Evolutionary conservation across 2,888 invertebrate genomes (phyloP).

Genomic region (Byasa hedistus): DNA sequence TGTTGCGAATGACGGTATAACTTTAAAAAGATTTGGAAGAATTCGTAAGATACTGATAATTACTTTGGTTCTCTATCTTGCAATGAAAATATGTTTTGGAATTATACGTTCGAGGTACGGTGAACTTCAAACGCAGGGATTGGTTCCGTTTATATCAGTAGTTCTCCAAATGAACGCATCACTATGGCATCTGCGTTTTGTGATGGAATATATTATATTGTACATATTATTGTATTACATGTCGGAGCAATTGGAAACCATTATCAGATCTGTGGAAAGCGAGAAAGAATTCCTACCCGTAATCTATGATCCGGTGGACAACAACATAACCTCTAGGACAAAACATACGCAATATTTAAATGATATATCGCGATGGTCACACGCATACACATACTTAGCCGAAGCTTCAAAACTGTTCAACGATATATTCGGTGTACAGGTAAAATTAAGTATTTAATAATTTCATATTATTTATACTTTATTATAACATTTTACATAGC

Average conservation of each 20-base stretch:
- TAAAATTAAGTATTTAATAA: constrained; percentile 1
- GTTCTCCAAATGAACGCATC: constrained; percentile 1
- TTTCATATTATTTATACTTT: neutral
- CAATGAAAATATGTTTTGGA: neutral
- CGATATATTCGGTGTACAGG: constrained; percentile 21
- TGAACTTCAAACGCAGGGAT: neutral
- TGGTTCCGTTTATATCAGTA: neutral
- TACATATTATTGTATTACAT: constrained; percentile 4
- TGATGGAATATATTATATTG: constrained; percentile 12
- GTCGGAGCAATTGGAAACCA: constrained; percentile 16
- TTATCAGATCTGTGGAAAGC: constrained; percentile 7
- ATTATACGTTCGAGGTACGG: neutral
- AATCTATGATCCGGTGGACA: neutral
- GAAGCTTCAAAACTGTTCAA: constrained; percentile 14
- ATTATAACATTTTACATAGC: too few relatives aligned
- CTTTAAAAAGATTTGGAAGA: constrained; percentile 7
- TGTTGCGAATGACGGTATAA: constrained; percentile 1
- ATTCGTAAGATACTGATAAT: neutral
- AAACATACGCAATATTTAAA: neutral
- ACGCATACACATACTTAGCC: constrained; percentile 12
- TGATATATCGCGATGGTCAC: constrained; percentile 17
- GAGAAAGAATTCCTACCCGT: neutral
- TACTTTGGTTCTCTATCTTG: neutral
- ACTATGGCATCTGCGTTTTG: neutral
- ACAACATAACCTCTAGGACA: neutral